Evolutionary conservation across 1,140 invertebrate genomes (phyloP).

Genomic region (Drosophila triauraria): DNA sequence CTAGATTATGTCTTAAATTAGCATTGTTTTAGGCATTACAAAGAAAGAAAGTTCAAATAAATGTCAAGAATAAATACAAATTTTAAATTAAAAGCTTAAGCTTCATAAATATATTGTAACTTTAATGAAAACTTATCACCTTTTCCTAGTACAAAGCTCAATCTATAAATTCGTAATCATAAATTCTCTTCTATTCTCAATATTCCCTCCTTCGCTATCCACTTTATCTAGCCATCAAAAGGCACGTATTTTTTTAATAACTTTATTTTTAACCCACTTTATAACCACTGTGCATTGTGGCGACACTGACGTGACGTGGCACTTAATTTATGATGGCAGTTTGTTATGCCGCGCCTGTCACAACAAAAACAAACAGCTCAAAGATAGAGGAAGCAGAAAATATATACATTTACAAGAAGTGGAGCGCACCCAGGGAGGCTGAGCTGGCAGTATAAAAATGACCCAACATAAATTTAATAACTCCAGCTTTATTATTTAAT

Average conservation of each 20-base stretch:
- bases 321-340: constrained; percentile 84
- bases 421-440: constrained; percentile 7
- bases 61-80: no score
- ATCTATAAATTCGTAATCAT: no score
- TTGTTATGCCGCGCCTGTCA: constrained; percentile 83
- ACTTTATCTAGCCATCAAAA: background rate
- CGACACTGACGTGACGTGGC: constrained; percentile 74
- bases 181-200: background rate
- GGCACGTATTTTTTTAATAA: background rate
- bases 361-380: constrained; percentile 78
- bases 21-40: no score
- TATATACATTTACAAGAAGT: constrained; percentile 26
- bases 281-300: constrained; percentile 39
- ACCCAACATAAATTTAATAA: constrained; percentile 84
- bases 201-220: no score
- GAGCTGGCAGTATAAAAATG: constrained; percentile 71
- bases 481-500: constrained; percentile 84
- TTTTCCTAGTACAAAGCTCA: no score
- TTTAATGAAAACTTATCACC: no score
- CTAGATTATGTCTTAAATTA: no score
- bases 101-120: no score
- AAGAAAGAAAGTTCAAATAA: no score
- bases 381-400: constrained; percentile 65
- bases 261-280: constrained; percentile 1
- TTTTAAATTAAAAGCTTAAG: no score